phyloP scores from a whole-genome alignment of 2,888 invertebrate species.

The Drosophila macrospina region DNA sequence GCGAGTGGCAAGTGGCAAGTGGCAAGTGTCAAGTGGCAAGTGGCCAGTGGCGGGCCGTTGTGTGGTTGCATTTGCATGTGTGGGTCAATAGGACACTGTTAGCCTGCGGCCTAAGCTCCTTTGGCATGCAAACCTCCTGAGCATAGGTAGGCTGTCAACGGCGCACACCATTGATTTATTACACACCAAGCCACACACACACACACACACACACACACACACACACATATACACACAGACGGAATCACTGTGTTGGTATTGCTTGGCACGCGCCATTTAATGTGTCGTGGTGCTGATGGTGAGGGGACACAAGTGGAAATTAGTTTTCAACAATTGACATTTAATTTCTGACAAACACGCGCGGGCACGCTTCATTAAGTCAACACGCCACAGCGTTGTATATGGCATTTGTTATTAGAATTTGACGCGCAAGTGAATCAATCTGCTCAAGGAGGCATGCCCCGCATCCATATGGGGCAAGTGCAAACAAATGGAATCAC shows the following conservation, averaged over 20 bases:
- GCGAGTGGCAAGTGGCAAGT: slow-evolving; percentile 19
- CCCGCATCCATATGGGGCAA: slow-evolving; percentile 32
- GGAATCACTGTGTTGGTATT: slow-evolving; percentile 23
- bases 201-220: slow-evolving; percentile 8
- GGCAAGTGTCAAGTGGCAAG: slow-evolving; percentile 10
- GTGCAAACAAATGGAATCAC: slow-evolving; percentile 69
- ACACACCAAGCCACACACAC: slow-evolving; percentile 4
- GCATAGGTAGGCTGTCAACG: slow-evolving; percentile 70
- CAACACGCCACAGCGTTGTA: slow-evolving; percentile 77
- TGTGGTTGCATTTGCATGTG: slow-evolving; percentile 46
- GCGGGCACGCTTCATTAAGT: slow-evolving; percentile 79
- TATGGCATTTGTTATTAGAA: slow-evolving; percentile 75
- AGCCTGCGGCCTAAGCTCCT: slow-evolving; percentile 21
- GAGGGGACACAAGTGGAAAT: slow-evolving; percentile 48
- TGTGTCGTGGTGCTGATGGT: too few species aligned
- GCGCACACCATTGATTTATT: slow-evolving; percentile 70
- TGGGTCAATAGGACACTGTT: slow-evolving; percentile 23
- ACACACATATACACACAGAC: too few species aligned
- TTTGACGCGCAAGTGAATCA: slow-evolving; percentile 53
- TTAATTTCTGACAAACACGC: slow-evolving; percentile 83
- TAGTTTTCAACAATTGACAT: slow-evolving; percentile 81
- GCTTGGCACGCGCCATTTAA: slow-evolving; percentile 73
- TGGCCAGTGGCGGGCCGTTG: slow-evolving; percentile 29
- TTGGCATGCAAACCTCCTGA: slow-evolving; percentile 35
- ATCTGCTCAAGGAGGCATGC: slow-evolving; percentile 34